Percentiles rank a stretch among this genome's conserved stretches.
Evolutionary conservation across 2,113 vertebrate species (phyloP).

Genomic region (Promerops cafer): DNA sequence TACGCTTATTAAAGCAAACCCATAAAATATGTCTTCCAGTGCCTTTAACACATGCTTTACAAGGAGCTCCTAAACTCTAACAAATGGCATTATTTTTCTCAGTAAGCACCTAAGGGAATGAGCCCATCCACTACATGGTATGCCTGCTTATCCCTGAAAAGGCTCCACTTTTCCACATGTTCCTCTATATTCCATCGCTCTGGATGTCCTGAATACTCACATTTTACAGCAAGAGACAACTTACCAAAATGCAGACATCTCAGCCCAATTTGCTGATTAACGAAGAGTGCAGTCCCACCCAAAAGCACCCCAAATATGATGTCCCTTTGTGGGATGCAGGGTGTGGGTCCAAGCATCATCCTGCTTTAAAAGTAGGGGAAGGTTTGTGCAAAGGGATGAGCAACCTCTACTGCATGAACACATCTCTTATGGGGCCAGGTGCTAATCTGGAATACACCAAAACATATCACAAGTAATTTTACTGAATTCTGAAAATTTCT

Average conservation of each 20-base stretch:
- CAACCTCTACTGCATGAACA: neutral
- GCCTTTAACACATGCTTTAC: slow-evolving; percentile 33
- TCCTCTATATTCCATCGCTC: neutral
- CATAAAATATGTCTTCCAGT: slow-evolving; percentile 50
- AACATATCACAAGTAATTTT: neutral
- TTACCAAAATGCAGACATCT: neutral
- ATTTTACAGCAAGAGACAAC: neutral
- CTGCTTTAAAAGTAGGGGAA: neutral
- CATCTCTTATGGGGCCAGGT: rapidly evolving
- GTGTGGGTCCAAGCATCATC: neutral
- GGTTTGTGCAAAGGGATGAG: neutral
- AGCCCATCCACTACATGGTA: neutral
- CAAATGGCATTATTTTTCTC: slow-evolving; percentile 35
- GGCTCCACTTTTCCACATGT: neutral
- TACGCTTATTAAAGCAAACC: slow-evolving; percentile 67
- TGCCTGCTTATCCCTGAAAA: neutral
- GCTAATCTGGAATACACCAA: neutral
- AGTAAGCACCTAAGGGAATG: neutral
- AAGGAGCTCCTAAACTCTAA: slow-evolving; percentile 27
- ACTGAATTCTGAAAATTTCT: neutral
- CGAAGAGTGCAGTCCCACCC: neutral
- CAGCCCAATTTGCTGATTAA: neutral
- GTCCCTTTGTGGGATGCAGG: neutral
- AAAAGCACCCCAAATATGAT: neutral
- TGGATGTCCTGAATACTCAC: neutral